phyloP scores from a whole-genome alignment of 1,140 invertebrate genomes.

The Sminthurides bifidus region DNA sequence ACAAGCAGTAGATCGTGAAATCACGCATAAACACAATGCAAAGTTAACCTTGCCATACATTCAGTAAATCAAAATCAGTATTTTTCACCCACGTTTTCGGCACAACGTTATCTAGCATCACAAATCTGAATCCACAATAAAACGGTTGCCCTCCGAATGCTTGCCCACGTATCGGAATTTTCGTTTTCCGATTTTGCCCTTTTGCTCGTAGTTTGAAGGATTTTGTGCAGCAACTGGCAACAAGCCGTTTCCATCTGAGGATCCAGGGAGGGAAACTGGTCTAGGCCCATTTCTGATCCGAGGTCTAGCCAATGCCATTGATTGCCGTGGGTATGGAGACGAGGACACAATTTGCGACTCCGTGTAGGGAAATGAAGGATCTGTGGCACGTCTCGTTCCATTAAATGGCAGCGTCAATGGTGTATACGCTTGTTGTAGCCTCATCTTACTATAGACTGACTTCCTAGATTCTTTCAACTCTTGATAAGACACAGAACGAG shows the following conservation, averaged over 20 bases:
- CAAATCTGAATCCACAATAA: slow-evolving; percentile 27
- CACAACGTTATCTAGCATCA: too few relatives aligned
- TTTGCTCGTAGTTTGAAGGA: not conserved
- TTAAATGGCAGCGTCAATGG: slow-evolving; percentile 3
- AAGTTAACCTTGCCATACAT: too few relatives aligned
- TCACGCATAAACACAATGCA: too few relatives aligned
- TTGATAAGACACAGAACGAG: slow-evolving; percentile 13
- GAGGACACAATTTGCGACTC: not conserved
- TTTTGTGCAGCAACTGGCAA: not conserved
- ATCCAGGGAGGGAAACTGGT: not conserved
- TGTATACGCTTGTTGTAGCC: slow-evolving; percentile 5
- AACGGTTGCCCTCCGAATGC: slow-evolving; percentile 30
- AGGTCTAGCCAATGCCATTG: too few relatives aligned
- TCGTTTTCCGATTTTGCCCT: slow-evolving; percentile 15
- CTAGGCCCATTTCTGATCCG: too few relatives aligned
- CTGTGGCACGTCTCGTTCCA: not conserved
- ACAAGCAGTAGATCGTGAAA: too few relatives aligned
- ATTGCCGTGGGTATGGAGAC: too few relatives aligned
- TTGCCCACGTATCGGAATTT: slow-evolving; percentile 26
- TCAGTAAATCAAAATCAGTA: too few relatives aligned
- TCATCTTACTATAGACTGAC: slow-evolving; percentile 6
- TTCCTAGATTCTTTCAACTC: slow-evolving; percentile 24
- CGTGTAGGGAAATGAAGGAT: not conserved
- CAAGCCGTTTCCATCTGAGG: not conserved
- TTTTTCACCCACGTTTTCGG: too few relatives aligned